Evolutionary conservation across 2,888 invertebrate species (phyloP).

Genomic region (Campoletis raptor): DNA sequence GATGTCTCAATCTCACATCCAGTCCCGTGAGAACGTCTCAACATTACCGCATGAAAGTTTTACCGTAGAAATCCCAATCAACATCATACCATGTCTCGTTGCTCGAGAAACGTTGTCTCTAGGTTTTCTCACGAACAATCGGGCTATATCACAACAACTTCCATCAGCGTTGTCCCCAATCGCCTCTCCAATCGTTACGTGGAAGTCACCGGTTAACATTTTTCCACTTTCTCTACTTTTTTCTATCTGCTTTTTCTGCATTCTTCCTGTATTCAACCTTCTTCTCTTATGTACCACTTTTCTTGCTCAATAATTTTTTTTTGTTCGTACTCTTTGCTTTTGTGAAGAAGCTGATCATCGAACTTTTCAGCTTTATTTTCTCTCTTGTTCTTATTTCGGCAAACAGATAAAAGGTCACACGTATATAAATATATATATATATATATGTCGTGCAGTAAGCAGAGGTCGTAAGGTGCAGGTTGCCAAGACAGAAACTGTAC

Average conservation of each 20-base stretch:
- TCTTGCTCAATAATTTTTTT: constrained; percentile 25
- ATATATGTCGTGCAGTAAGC: neutral
- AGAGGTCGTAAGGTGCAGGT: neutral
- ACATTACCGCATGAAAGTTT: constrained; percentile 42
- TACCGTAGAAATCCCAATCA: constrained; percentile 57
- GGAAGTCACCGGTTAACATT: constrained; percentile 55
- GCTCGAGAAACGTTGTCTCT: constrained; percentile 4
- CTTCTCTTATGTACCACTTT: constrained; percentile 16
- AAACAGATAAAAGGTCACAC: constrained; percentile 23
- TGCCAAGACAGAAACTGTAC: constrained; percentile 16
- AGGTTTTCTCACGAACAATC: constrained; percentile 31
- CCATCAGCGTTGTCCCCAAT: constrained; percentile 61
- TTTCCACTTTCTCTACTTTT: constrained; percentile 38
- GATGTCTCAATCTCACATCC: constrained; percentile 36
- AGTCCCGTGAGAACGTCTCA: constrained; percentile 48
- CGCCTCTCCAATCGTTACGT: constrained; percentile 47
- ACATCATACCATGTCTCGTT: constrained; percentile 47
- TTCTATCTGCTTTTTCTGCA: constrained; percentile 7
- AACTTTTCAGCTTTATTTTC: constrained; percentile 36
- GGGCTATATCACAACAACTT: constrained; percentile 40
- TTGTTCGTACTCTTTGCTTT: constrained; percentile 3
- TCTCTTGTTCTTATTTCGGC: constrained; percentile 35
- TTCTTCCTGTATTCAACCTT: constrained; percentile 18
- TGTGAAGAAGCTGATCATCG: constrained; percentile 41
- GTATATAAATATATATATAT: too few relatives aligned